Evolutionary conservation across 1,140 invertebrate species (phyloP), one percentile per base, ranked within the genome.

Genomic region (Matsumurasca onukii): DNA sequence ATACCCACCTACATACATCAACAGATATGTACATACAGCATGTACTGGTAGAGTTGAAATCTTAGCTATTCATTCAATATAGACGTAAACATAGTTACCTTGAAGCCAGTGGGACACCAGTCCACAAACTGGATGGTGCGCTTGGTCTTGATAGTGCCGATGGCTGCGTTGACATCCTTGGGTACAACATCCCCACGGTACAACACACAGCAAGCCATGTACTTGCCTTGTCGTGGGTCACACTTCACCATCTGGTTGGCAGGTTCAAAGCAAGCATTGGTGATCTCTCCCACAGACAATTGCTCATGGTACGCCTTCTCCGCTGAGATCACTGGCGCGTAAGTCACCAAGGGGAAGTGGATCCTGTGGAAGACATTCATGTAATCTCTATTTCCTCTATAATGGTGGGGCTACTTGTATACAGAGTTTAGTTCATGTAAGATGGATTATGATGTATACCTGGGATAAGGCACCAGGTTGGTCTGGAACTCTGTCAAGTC

Each of bases 151-250:
- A 89, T 87, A 13, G 82, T 80, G 12, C 85, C 85, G 70, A 89
- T 89, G 31, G 92, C 90, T 9, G 90, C 89, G 72, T 87, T 87
- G 25, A 87, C 85, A 72, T 89, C 88, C 74, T 89, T 89, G 0
- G 89, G 80, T 0, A 83, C 86, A 29, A 88, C 86, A 69, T 87
- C 86, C 13, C 86, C 86, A 67, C 86, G 75, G 80, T 92, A 93
- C 71, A 93, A 81, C 86, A 93, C 89, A 77, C 91, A 93, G 74
- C 91, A 93, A n/a, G 91, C 91, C 91, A 93, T 93, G 78, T 90
- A 91, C 77, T 91, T 91, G 27, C 89, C 89, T 73, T 89, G 86
- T 45, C 89, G 80, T 0, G 89, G 89, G 75, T 91, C 89, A 75
- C 90, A 92, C n/a, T n/a, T n/a, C n/a, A n/a, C n/a, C n/a, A n/a